Base-by-base conservation (phyloP, 2,113 vertebrate species). In the Scolopax mira region DNA sequence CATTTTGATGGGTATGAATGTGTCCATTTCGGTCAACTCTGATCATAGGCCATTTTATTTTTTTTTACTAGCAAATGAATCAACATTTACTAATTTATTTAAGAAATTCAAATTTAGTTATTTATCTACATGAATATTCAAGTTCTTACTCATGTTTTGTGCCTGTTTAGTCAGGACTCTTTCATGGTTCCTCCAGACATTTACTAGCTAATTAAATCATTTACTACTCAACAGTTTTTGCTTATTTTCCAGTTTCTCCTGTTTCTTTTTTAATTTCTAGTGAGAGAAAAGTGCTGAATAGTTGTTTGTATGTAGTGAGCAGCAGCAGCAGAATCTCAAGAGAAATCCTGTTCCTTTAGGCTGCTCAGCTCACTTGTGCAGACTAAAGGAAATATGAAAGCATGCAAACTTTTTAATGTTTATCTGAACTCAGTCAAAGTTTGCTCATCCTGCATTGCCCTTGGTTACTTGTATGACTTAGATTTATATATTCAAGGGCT, bases 361-460 rank as follows among this genome's bases (percentile, higher is more conserved):
- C 91, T 89, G n/a, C 82, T 91, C 81, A 52, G 13, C 42, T 85
- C 85, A 79, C 78, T 91, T 87, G 49, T 62, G 74, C 91, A 96
- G 87, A 95, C 81, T 74, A 90, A 93, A 96, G 81, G 71, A 88
- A 69, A 89, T 79, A 94, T 61, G 61, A 92, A 97, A 89, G 62
- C 41, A 44, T 8, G 33, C 66, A 85, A 91, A 95, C 79, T 93
- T 95, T 84, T 55, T 70, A 4, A 66, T 62, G 10, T 78, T 88
- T 84, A 67, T 74, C 57, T 93, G 88, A 90, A 93, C 52, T 89
- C 42, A 64, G 73, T 79, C 70, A 73, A 79, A 80, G 64, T 91
- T 89, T 94, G 62, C 93, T 96, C 51, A 83, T 94, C 54, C 49
- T 92, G 46, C 64, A 89, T 46, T 86, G 95, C 92, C 92, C 83